Evolutionary conservation across 2,888 invertebrate species (phyloP).

Genomic region (Eristalis pertinax): DNA sequence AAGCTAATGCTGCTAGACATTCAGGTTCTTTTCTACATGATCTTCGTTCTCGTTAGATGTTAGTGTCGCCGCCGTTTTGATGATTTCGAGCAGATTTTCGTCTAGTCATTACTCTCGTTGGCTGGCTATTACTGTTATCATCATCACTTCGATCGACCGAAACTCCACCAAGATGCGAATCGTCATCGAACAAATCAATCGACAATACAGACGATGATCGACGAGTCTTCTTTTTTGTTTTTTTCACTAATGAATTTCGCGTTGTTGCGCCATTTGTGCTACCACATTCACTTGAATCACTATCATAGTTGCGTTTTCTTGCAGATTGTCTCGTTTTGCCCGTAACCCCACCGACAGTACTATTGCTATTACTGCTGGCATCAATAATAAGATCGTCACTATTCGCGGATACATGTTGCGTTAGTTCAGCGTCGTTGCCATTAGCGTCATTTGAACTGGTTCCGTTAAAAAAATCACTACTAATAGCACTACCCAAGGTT

Average conservation of each 20-base stretch:
- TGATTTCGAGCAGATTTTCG: slow-evolving; percentile 73
- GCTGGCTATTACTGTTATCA: slow-evolving; percentile 66
- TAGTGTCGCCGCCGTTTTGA: slow-evolving; percentile 69
- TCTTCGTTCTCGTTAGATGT: slow-evolving; percentile 42
- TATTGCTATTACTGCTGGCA: slow-evolving; percentile 67
- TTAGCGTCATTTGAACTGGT: slow-evolving; percentile 59
- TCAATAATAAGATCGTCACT: slow-evolving; percentile 64
- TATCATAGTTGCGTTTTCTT: slow-evolving; percentile 79
- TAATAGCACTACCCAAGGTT: slow-evolving; percentile 56
- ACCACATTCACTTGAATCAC: slow-evolving; percentile 73
- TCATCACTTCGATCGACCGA: slow-evolving; percentile 65
- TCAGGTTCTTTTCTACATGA: slow-evolving; percentile 9
- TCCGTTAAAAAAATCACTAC: slow-evolving; percentile 65
- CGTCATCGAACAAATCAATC: slow-evolving; percentile 74
- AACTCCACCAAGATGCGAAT: slow-evolving; percentile 73
- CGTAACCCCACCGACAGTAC: slow-evolving; percentile 48
- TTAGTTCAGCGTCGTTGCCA: slow-evolving; percentile 53
- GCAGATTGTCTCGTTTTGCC: slow-evolving; percentile 72
- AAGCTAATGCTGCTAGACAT: slow-evolving; percentile 22
- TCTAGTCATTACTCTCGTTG: slow-evolving; percentile 72
- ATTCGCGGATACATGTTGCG: slow-evolving; percentile 56
- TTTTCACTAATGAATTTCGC: slow-evolving; percentile 62
- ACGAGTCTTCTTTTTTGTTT: slow-evolving; percentile 70
- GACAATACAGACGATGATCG: slow-evolving; percentile 74
- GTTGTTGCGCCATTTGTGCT: slow-evolving; percentile 66